Evolutionary conservation across 2,888 invertebrate genomes (phyloP).

Genomic region (Acanthopleura granulata): DNA sequence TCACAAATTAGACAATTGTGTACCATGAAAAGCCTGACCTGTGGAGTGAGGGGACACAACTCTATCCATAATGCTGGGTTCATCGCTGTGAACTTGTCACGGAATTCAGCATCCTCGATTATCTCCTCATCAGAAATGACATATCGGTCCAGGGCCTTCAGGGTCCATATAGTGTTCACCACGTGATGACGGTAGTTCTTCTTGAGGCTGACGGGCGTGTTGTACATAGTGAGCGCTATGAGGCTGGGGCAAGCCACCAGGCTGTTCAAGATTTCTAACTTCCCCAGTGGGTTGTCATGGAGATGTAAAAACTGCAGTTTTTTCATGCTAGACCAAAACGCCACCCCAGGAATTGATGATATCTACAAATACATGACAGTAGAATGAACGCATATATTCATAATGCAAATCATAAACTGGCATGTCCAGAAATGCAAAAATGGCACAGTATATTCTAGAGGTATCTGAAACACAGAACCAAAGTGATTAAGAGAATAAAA

Average conservation of each 20-base stretch:
- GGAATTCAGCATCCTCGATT: slow-evolving; percentile 67
- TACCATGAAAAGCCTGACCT: slow-evolving; percentile 35
- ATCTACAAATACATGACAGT: slow-evolving; percentile 48
- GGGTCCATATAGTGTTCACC: slow-evolving; percentile 66
- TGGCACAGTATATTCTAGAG: no score
- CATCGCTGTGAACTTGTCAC: slow-evolving; percentile 49
- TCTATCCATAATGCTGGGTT: slow-evolving; percentile 50
- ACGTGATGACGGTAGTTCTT: slow-evolving; percentile 68
- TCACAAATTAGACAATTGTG: no score
- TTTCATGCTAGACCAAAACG: slow-evolving; percentile 62
- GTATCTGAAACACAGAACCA: no score
- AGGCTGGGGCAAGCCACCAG: slow-evolving; percentile 55
- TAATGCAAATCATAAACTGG: not conserved
- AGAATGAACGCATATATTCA: not conserved
- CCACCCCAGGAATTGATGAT: slow-evolving; percentile 52
- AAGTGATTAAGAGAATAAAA: no score
- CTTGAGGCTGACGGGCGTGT: slow-evolving; percentile 66
- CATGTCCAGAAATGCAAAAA: no score
- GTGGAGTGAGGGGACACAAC: slow-evolving; percentile 48
- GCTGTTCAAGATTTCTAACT: slow-evolving; percentile 61
- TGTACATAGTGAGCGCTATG: slow-evolving; percentile 62
- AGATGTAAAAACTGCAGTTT: slow-evolving; percentile 62
- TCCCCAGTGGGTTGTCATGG: slow-evolving; percentile 68
- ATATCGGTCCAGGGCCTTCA: slow-evolving; percentile 65
- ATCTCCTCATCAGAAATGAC: slow-evolving; percentile 69